Evolutionary conservation across 2,888 invertebrate genomes (phyloP).

Genomic region (Chymomyza amoena): DNA sequence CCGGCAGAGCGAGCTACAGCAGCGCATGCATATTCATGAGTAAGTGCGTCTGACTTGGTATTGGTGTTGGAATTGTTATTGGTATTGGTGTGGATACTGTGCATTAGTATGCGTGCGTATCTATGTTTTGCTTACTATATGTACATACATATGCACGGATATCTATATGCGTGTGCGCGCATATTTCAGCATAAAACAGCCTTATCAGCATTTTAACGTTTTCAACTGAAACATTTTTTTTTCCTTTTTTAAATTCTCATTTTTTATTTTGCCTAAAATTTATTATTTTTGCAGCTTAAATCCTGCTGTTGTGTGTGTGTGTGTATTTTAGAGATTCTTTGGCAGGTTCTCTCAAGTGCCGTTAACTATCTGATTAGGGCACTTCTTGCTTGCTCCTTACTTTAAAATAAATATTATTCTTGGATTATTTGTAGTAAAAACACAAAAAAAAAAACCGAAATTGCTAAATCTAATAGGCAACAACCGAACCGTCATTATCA

Average conservation of each 20-base stretch:
- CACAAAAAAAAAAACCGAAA: slow-evolving; percentile 31
- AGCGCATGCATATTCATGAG: slow-evolving; percentile 68
- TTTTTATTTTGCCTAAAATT: slow-evolving; percentile 34
- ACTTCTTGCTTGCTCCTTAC: slow-evolving; percentile 54
- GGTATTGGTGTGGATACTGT: neutral
- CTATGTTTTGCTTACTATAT: neutral
- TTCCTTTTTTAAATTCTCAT: slow-evolving; percentile 46
- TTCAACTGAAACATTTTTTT: slow-evolving; percentile 47
- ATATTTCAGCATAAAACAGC: slow-evolving; percentile 51
- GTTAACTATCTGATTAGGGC: slow-evolving; percentile 73
- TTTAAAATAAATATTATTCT: slow-evolving; percentile 75
- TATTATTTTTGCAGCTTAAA: slow-evolving; percentile 74
- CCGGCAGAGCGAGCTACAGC: slow-evolving; percentile 34
- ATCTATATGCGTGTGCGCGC: slow-evolving; percentile 42
- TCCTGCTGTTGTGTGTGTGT: slow-evolving; percentile 50
- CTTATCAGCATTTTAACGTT: slow-evolving; percentile 59
- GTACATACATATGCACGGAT: slow-evolving; percentile 11
- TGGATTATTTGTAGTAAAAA: slow-evolving; percentile 64
- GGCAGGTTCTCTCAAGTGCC: slow-evolving; percentile 41
- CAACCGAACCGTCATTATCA: slow-evolving; percentile 22
- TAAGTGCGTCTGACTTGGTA: slow-evolving; percentile 14
- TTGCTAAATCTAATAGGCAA: slow-evolving; percentile 64
- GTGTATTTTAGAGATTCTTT: neutral
- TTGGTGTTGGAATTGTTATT: slow-evolving; percentile 22
- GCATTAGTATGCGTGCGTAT: slow-evolving; percentile 9